Conservation (phyloP, 2,888 invertebrate genomes). For the Ectobius pallidus region DNA sequence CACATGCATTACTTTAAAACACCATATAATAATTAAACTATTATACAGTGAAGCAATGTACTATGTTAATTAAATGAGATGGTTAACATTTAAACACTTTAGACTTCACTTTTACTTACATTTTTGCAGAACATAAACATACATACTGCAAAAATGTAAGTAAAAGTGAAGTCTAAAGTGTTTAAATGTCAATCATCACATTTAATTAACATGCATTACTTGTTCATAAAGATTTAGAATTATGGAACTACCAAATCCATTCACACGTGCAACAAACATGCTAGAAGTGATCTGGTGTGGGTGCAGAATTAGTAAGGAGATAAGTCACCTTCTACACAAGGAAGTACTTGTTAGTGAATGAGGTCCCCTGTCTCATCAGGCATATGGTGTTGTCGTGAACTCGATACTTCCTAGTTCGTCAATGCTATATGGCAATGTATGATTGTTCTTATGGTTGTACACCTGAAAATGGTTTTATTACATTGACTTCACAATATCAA, state of each 20-base stretch:
- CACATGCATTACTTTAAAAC: too few relatives aligned
- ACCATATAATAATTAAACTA: too few relatives aligned
- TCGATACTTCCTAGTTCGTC: slow-evolving; percentile 67
- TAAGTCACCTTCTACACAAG: slow-evolving; percentile 31
- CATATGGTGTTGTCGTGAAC: slow-evolving; percentile 52
- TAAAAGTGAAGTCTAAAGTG: too few relatives aligned
- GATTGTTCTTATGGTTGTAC: slow-evolving; percentile 34
- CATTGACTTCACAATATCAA: neutral
- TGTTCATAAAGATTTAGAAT: neutral
- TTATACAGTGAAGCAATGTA: too few relatives aligned
- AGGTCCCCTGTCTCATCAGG: slow-evolving; percentile 45
- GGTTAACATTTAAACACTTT: too few relatives aligned
- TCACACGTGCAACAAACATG: neutral
- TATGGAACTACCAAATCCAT: neutral
- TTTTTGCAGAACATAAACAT: too few relatives aligned
- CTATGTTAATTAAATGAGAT: too few relatives aligned
- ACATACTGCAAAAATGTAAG: too few relatives aligned
- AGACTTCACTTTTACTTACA: too few relatives aligned
- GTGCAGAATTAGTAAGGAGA: neutral
- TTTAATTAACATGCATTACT: neutral
- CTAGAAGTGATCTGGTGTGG: neutral
- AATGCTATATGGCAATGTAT: slow-evolving; percentile 63
- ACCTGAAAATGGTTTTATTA: slow-evolving; percentile 39
- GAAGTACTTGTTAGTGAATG: slow-evolving; percentile 28
- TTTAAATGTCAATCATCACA: too few relatives aligned